Evolutionary conservation across 2,113 vertebrate genomes (phyloP), one percentile per base, ranked within the genome.

Genomic region (Cololabis saira): DNA sequence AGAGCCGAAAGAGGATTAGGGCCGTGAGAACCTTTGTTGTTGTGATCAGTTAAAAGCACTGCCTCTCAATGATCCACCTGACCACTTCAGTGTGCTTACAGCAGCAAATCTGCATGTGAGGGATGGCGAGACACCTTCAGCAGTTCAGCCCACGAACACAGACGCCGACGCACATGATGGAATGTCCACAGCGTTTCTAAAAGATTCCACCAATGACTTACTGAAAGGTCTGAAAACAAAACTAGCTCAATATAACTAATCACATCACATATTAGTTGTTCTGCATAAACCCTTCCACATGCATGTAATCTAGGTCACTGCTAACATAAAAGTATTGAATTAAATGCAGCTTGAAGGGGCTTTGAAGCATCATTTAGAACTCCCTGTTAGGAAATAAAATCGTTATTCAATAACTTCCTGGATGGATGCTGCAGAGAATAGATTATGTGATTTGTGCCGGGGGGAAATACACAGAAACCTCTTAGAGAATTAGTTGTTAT

Each of bases 21-120:
- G 78, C 76, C 79, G 44, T 89, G 85, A 91, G 86, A 90, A 92
- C 89, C 91, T 90, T 87, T 88, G 85, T 90, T 86, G 88, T 86
- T 88, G 85, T 86, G 88, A 89, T 90, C 86, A 83, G 83, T 90
- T 90, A 85, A 85, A 90, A 89, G 90, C 87, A 79, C 78, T 44
- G 68, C 64, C 61, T 74, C 78, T 80, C 79, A 67, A 56, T 59
- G 71, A 78, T 76, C 83, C 87, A 90, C 89, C 87, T 89, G 90
- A 90, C 61, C 85, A 72, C 85, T 81, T 80, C 76, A 76, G 18
- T 13, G 15, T 53, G 76, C 83, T 76, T 53, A 76, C 68, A 53
- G 76, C 76, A 49, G 81, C 71, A 69, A 56, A 78, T 78, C 67
- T 80, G 63, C 70, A 78, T 70, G 65, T 2, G 67, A 74, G 74